These are phyloP conservation scores for Gobiocypris rarus DNA, from an alignment of 2,113 vertebrate species.

Conservation along the genomic window DNA sequence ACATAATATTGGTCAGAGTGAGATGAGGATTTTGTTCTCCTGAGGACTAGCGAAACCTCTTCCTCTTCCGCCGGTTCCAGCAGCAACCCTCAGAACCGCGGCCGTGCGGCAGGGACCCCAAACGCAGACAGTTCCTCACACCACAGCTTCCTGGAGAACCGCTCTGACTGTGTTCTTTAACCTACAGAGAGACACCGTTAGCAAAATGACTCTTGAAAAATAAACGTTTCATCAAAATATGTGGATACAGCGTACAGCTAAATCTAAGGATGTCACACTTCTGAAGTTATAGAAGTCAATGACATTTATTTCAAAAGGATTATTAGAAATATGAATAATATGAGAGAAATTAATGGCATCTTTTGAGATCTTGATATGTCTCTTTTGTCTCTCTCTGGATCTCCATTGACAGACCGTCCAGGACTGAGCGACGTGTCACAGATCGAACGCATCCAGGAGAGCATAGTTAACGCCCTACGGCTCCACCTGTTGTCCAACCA, in stretches of 20 bases:
- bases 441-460: slow-evolving; percentile 92
- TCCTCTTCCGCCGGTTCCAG: slow-evolving; percentile 34
- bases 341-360: neutral
- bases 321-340: neutral
- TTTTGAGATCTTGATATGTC: neutral
- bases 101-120: slow-evolving; percentile 15
- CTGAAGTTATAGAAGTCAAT: too few relatives aligned
- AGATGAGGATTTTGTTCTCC: slow-evolving; percentile 20
- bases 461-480: slow-evolving; percentile 87
- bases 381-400: slow-evolving; percentile 32
- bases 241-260: neutral
- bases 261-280: neutral
- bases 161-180: slow-evolving; percentile 43
- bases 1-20: slow-evolving; percentile 37
- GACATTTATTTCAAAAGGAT: neutral
- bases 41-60: slow-evolving; percentile 28
- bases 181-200: neutral
- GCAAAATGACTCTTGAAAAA: neutral
- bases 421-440: slow-evolving; percentile 85
- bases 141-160: neutral
- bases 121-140: neutral
- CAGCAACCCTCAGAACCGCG: neutral
- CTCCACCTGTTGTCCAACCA: slow-evolving; percentile 91
- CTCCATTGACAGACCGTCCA: slow-evolving; percentile 83
- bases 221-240: neutral